Conservation (phyloP, 1,140 invertebrate genomes). For the Oryzaephilus surinamensis region DNA sequence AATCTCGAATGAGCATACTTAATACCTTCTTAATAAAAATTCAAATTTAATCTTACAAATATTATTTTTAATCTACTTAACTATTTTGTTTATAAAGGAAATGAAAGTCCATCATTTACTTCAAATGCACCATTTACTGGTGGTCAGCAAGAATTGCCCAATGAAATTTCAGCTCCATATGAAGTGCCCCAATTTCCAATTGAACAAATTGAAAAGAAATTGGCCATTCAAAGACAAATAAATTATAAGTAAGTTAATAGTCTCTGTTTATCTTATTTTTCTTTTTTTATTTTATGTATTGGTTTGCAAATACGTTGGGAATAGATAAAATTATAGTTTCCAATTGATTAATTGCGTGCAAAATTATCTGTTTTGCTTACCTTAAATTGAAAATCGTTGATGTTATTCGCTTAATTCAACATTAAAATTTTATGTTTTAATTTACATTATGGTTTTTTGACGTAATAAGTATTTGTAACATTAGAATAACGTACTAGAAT, state of each 20-base stretch:
- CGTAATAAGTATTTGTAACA: no score
- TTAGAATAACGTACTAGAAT: no score
- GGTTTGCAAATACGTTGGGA: conserved; percentile 1
- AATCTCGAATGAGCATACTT: background rate
- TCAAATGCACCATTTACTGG: conserved; percentile 30
- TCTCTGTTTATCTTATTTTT: background rate
- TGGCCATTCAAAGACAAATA: conserved; percentile 82
- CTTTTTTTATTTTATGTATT: background rate
- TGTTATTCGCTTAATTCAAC: no score
- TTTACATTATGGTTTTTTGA: no score
- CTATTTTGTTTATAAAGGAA: conserved; percentile 35
- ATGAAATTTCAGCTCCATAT: conserved; percentile 88
- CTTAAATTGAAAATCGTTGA: no score
- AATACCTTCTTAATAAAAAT: background rate
- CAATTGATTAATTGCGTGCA: no score
- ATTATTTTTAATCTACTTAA: conserved; percentile 2
- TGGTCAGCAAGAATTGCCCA: conserved; percentile 52
- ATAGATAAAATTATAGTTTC: no score
- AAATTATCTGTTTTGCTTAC: no score
- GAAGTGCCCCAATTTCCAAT: conserved; percentile 96
- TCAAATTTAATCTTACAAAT: background rate
- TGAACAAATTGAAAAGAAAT: conserved; percentile 89
- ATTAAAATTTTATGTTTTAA: no score
- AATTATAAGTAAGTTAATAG: conserved; percentile 65
- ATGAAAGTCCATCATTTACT: conserved; percentile 41